Evolutionary conservation across 2,797 vertebrate species (phyloP).

Genomic region (Sebastes hopkinsi): DNA sequence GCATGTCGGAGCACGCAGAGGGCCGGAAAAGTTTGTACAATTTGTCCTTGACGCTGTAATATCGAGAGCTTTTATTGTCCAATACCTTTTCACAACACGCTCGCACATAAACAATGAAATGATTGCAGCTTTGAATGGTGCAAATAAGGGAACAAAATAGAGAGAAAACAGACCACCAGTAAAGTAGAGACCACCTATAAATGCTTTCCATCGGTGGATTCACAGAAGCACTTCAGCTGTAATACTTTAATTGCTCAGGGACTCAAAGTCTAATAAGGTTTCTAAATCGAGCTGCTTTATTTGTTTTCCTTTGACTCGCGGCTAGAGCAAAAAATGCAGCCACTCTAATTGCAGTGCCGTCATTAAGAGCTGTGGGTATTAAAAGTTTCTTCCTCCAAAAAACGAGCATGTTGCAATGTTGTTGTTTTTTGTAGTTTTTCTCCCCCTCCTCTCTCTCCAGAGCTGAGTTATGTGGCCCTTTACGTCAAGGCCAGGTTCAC

Average conservation of each 20-base stretch:
- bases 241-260: constrained; percentile 88
- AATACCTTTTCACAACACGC: constrained; percentile 43
- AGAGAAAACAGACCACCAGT: constrained; percentile 79
- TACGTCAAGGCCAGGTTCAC: constrained; percentile 67
- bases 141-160: constrained; percentile 49
- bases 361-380: constrained; percentile 86
- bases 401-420: constrained; percentile 74
- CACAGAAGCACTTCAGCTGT: constrained; percentile 85
- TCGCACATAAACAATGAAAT: constrained; percentile 50
- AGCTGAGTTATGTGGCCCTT: constrained; percentile 64
- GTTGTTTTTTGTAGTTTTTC: constrained; percentile 34
- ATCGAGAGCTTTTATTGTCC: constrained; percentile 49
- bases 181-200: constrained; percentile 85
- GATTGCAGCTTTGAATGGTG: constrained; percentile 50
- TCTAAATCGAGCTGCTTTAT: constrained; percentile 88
- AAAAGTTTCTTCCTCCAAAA: constrained; percentile 85
- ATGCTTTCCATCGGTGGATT: constrained; percentile 82
- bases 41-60: constrained; percentile 44
- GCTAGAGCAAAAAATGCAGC: constrained; percentile 83
- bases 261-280: constrained; percentile 89
- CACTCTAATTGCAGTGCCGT: constrained; percentile 84
- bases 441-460: constrained; percentile 7
- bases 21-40: constrained; percentile 23
- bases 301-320: constrained; percentile 87
- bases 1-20: not conserved